These are phyloP conservation scores for Pseudomyrmex flavicornis DNA, from an alignment of 1,140 invertebrate genomes.

Conservation along the genomic window DNA sequence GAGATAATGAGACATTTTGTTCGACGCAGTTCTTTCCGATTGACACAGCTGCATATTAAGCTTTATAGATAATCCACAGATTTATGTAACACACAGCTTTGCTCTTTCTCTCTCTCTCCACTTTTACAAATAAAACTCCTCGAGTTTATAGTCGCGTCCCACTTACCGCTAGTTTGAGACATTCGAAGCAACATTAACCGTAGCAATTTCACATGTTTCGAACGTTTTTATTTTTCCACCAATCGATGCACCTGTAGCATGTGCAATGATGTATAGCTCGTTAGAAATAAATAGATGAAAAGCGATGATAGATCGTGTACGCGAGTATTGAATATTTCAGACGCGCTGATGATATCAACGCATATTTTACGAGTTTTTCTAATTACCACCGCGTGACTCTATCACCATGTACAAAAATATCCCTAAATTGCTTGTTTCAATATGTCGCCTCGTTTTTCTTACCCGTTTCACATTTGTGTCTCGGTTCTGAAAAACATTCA, in stretches of 20 bases:
- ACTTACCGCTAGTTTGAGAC: too few species aligned
- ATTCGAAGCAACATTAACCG: too few species aligned
- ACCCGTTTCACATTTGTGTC: neutral
- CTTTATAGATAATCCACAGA: neutral
- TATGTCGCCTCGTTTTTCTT: neutral
- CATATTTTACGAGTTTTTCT: slow-evolving; percentile 34
- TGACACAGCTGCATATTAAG: neutral
- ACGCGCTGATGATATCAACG: neutral
- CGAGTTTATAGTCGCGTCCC: neutral
- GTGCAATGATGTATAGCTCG: too few species aligned
- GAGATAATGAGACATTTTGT: slow-evolving; percentile 33
- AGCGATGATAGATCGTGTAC: neutral
- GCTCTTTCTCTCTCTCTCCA: neutral
- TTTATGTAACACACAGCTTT: neutral
- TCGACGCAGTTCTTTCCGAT: neutral
- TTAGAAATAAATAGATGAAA: neutral
- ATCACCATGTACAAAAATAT: neutral
- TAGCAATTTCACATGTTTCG: neutral
- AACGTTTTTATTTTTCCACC: neutral
- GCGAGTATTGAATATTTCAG: neutral
- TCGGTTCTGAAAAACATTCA: neutral
- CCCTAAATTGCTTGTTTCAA: neutral
- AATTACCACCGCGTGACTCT: neutral
- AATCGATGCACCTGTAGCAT: too few species aligned
- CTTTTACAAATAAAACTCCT: neutral